A percentile compares a stretch with the other conserved stretches of the same genome.
Evolutionary conservation across 1,140 invertebrate genomes (phyloP).

Genomic region (Mercenaria mercenaria): DNA sequence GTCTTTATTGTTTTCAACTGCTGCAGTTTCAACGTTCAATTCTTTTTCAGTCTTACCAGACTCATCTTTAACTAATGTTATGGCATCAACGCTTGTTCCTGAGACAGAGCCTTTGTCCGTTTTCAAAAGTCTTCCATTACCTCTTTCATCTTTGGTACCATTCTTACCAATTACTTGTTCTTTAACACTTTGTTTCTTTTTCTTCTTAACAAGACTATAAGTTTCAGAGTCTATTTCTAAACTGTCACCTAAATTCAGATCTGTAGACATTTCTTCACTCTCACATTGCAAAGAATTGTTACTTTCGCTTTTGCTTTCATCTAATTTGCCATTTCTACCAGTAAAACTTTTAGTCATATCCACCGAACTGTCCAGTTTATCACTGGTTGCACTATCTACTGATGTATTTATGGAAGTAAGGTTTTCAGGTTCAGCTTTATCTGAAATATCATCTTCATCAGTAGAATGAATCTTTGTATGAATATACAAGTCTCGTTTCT

Average conservation of each 20-base stretch:
- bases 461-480: slow-evolving; percentile 54
- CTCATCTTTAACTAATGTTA: neutral
- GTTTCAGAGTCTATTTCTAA: slow-evolving; percentile 6
- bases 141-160: neutral
- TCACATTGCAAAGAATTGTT: neutral
- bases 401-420: neutral
- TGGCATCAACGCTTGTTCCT: neutral
- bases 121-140: neutral
- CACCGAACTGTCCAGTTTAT: neutral
- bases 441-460: slow-evolving; percentile 39
- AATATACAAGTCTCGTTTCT: slow-evolving; percentile 63
- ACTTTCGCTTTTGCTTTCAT: slow-evolving; percentile 27
- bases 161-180: neutral
- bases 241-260: slow-evolving; percentile 31
- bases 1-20: neutral
- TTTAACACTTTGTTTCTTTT: slow-evolving; percentile 1
- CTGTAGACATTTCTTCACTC: slow-evolving; percentile 5
- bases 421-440: neutral
- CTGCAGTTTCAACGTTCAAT: neutral
- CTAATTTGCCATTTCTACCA: neutral
- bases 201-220: neutral
- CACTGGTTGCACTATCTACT: neutral
- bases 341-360: neutral
- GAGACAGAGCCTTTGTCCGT: neutral
- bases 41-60: neutral